Conservation (phyloP, 2,797 vertebrate species). For the Chaetophractus vellerosus region DNA sequence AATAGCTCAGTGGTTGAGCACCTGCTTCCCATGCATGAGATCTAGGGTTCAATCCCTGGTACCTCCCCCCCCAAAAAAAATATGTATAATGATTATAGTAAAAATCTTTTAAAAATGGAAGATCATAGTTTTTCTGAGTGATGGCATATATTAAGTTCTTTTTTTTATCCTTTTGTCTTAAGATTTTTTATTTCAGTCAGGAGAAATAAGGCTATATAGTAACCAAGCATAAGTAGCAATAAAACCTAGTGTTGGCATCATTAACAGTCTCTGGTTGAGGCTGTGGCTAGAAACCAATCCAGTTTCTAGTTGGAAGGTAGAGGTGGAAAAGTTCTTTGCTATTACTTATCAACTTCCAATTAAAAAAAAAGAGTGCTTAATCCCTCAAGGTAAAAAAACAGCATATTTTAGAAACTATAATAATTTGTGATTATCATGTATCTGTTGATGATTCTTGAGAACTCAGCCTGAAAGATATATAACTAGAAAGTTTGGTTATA, state of each 20-base stretch:
- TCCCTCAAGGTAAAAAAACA: slow-evolving; percentile 21
- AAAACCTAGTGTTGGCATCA: not conserved
- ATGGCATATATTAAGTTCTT: slow-evolving; percentile 37
- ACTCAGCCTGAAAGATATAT: not conserved
- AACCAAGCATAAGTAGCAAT: not conserved
- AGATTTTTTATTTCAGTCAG: slow-evolving; percentile 50
- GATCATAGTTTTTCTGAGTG: slow-evolving; percentile 34
- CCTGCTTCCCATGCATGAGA: too few relatives aligned
- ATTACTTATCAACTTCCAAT: not conserved
- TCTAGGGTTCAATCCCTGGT: too few relatives aligned
- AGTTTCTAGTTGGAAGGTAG: slow-evolving; percentile 53
- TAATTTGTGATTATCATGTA: slow-evolving; percentile 49
- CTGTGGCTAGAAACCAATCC: not conserved
- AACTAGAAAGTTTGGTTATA: slow-evolving; percentile 34
- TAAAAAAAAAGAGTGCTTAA: slow-evolving; percentile 42
- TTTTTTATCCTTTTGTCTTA: slow-evolving; percentile 42
- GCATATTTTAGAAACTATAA: slow-evolving; percentile 55
- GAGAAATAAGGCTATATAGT: slow-evolving; percentile 8
- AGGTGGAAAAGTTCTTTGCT: slow-evolving; percentile 47
- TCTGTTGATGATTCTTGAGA: slow-evolving; percentile 58
- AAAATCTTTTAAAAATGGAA: slow-evolving; percentile 65
- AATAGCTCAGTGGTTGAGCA: too few relatives aligned
- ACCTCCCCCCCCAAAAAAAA: too few relatives aligned
- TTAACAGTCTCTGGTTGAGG: not conserved
- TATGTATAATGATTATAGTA: too few relatives aligned